Evolutionary conservation across 2,113 vertebrate genomes (phyloP).

Genomic region (Garra rufa): DNA sequence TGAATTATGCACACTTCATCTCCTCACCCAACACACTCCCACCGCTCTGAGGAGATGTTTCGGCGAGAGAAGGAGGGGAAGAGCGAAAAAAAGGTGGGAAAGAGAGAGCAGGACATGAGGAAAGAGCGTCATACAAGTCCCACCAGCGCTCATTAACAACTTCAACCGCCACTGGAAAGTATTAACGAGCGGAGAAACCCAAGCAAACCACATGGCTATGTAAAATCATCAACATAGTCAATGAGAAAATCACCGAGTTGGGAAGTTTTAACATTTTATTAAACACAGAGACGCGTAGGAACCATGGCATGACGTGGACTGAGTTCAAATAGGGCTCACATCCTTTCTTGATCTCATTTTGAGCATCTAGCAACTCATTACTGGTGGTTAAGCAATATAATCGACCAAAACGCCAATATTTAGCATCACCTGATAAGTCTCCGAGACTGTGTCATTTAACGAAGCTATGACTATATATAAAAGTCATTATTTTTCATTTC

Average conservation of each 20-base stretch:
- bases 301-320: background rate
- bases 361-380: background rate
- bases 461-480: no score
- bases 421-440: background rate
- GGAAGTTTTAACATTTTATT: background rate
- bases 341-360: background rate
- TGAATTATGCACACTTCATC: conserved; percentile 43
- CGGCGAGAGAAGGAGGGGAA: conserved; percentile 28
- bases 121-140: conserved; percentile 10
- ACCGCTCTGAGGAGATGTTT: conserved; percentile 37
- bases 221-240: background rate
- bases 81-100: conserved; percentile 7
- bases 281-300: background rate
- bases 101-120: background rate
- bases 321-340: background rate
- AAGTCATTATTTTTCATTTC: no score
- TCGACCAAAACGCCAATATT: background rate
- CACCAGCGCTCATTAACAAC: conserved; percentile 48
- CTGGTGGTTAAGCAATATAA: background rate
- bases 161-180: conserved; percentile 22
- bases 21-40: conserved; percentile 26
- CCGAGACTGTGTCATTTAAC: background rate
- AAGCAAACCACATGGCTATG: background rate
- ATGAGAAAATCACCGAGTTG: background rate
- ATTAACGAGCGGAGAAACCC: conserved; percentile 10